phyloP scores from a whole-genome alignment of 2,888 invertebrate species.

The Latheticus oryzae region DNA sequence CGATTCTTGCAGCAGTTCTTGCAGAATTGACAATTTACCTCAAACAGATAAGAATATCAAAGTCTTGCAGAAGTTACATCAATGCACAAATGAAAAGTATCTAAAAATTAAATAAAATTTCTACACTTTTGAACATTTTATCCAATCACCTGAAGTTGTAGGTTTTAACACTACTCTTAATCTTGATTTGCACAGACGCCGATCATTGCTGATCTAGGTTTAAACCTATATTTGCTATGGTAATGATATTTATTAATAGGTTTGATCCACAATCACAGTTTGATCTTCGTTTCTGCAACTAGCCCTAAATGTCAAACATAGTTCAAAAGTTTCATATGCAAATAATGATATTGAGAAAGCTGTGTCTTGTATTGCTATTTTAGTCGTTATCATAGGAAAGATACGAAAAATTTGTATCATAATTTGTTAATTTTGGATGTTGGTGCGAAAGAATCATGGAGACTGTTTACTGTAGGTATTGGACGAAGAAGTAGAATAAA shows the following conservation, averaged over 20 bases:
- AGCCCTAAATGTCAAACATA: too few relatives aligned
- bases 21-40: slow-evolving; percentile 11
- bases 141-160: neutral
- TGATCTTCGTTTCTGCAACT: too few relatives aligned
- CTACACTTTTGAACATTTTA: neutral
- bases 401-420: neutral
- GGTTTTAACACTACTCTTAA: slow-evolving; percentile 10
- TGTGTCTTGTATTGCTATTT: slow-evolving; percentile 1
- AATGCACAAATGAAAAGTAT: neutral
- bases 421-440: too few relatives aligned
- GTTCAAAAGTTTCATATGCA: too few relatives aligned
- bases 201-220: too few relatives aligned
- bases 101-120: neutral
- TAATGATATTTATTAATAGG: slow-evolving; percentile 2
- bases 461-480: too few relatives aligned
- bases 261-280: too few relatives aligned
- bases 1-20: too few relatives aligned
- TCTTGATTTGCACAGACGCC: too few relatives aligned
- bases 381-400: neutral
- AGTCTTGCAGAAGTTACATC: neutral
- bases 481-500: neutral
- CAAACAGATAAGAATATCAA: slow-evolving; percentile 6
- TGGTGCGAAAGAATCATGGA: too few relatives aligned
- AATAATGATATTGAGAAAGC: too few relatives aligned
- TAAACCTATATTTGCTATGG: neutral